Evolutionary conservation across 2,888 invertebrate genomes (phyloP).

Genomic region (Marasmarcha lunaedactyla): DNA sequence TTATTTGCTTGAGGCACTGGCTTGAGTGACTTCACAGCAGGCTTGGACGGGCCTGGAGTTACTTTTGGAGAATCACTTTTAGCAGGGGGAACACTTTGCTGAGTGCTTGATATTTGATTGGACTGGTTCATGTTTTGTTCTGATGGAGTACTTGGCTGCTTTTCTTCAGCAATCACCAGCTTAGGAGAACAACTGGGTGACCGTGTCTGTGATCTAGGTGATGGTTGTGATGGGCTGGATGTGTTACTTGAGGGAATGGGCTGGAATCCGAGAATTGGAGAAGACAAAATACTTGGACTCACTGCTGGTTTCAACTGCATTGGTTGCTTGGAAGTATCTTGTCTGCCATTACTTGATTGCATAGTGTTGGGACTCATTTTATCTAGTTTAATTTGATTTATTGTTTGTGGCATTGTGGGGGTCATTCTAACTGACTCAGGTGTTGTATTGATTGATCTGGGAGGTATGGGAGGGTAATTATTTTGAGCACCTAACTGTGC

Average conservation of each 20-base stretch:
- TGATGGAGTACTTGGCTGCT: constrained; percentile 33
- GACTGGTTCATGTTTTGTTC: constrained; percentile 49
- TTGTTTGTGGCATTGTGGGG: constrained; percentile 24
- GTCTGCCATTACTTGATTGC: constrained; percentile 28
- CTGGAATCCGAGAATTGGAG: constrained; percentile 34
- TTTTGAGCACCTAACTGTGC: constrained; percentile 29
- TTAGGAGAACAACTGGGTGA: constrained; percentile 66
- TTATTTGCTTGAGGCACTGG: constrained; percentile 34
- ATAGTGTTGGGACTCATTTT: constrained; percentile 29
- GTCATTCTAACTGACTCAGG: constrained; percentile 43
- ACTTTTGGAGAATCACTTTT: constrained; percentile 40
- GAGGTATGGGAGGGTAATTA: constrained; percentile 37
- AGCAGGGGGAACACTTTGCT: constrained; percentile 30
- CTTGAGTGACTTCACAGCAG: constrained; percentile 37
- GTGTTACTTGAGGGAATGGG: constrained; percentile 26
- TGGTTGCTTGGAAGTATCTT: constrained; percentile 33
- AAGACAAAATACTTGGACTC: constrained; percentile 26
- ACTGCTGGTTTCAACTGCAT: constrained; percentile 30
- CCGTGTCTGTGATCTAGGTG: constrained; percentile 56
- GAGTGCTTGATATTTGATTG: constrained; percentile 53
- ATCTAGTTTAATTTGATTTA: constrained; percentile 43
- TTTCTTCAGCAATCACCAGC: constrained; percentile 62
- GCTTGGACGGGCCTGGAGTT: constrained; percentile 44
- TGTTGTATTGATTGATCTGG: constrained; percentile 31
- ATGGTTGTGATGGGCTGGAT: constrained; percentile 36